Base-by-base conservation (phyloP, 2,888 invertebrate genomes). In the Cataglyphis altisquamis region DNA sequence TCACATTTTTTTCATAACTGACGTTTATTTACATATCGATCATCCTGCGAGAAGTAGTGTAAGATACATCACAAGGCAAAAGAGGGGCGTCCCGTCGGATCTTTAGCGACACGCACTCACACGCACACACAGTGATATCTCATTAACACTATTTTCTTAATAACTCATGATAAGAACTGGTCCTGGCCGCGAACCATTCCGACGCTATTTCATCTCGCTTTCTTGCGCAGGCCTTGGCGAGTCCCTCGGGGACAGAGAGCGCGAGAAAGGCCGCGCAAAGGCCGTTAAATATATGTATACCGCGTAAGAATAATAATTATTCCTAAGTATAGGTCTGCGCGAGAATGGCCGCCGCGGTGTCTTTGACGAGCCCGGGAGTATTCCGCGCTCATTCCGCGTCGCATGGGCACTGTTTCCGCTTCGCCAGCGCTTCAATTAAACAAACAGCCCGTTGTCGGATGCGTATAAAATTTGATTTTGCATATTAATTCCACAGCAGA, bases 291-390 rank as follows among this genome's bases (percentile, higher is more conserved):
- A 86, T 88, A 86, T 84, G 85, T 89, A 90, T 87, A 89, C 78
- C 85, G 87, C 89, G 88, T 90, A 91, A 89, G 90, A 90, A 92
- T 91, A 91, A 91, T 92, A 91, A 92, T 92, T 89, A 90, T 92
- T 91, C 90, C 77, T 90, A 89, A 91, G 88, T 90, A 91, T 85
- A 91, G 89, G 86, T 87, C 85, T 87, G 85, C 83, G 78, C 57
- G 86, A 90, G 86, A 91, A 87, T 86, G 89, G 86, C 77, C 52
- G 63, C 87, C 83, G 87, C 92, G 92, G 92, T 90, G 88, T 92
- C 92, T 92, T 92, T 90, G 91, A 92, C 86, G 84, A 0, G 25
- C 4, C 41, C 70, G 63, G 64, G 72, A 52, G 32, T 82, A 82
- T 86, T 84, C 85, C 85, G 82, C 81, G 63, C 81, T 85, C 80